A percentile compares a stretch with the other conserved stretches of the same genome.
phyloP scores from a whole-genome alignment of 1,140 invertebrate species.

The Drosophila insularis region DNA sequence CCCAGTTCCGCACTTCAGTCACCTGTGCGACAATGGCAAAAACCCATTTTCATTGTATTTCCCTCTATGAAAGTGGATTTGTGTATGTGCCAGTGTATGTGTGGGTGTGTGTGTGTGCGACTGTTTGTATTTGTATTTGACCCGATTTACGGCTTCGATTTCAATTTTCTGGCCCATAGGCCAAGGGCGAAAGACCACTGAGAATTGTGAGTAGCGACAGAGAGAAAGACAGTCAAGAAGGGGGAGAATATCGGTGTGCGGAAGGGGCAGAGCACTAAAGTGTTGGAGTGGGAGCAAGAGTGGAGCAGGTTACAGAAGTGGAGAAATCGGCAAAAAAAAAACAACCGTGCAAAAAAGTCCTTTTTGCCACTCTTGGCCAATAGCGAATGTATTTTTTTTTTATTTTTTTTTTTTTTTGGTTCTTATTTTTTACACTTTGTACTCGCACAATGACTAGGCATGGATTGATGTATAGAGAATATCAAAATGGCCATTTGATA shows the following conservation, averaged over 20 bases:
- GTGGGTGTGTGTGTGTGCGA: conserved; percentile 10
- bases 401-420: neutral
- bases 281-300: neutral
- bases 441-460: neutral
- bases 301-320: neutral
- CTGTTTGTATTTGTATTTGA: conserved; percentile 38
- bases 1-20: conserved; percentile 10
- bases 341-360: conserved; percentile 27
- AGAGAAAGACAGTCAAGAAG: neutral
- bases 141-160: conserved; percentile 70
- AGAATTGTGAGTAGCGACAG: conserved; percentile 1
- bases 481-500: conserved; percentile 7
- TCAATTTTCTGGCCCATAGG: conserved; percentile 63
- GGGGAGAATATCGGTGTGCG: neutral
- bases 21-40: conserved; percentile 62
- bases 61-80: conserved; percentile 20
- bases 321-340: neutral
- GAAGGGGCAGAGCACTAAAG: neutral
- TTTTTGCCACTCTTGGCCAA: conserved; percentile 51
- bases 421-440: conserved; percentile 8
- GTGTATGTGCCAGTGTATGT: conserved; percentile 19
- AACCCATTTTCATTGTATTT: conserved; percentile 66
- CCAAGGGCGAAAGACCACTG: conserved; percentile 25
- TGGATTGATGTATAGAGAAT: neutral
- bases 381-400: conserved; percentile 8